These are phyloP conservation scores for Cryptotis parvus DNA, from an alignment of 2,113 vertebrate genomes.

Conservation along the genomic window DNA sequence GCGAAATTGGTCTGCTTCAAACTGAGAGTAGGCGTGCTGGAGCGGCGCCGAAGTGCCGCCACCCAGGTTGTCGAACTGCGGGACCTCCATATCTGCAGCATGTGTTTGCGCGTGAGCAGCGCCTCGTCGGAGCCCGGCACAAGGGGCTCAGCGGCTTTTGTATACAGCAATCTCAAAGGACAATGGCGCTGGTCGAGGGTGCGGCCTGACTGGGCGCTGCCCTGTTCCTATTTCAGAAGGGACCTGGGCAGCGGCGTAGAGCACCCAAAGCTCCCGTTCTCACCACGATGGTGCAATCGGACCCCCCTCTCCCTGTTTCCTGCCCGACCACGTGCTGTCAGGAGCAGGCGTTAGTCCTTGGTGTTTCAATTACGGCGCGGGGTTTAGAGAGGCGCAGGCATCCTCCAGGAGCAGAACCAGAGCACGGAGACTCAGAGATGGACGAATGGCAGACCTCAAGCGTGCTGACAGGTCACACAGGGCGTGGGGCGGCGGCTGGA, in stretches of 20 bases:
- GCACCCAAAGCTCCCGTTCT: background rate
- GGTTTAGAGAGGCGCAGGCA: background rate
- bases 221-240: too few species aligned
- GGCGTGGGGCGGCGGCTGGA: background rate
- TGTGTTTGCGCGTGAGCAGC: conserved; percentile 97
- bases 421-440: background rate
- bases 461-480: conserved; percentile 38
- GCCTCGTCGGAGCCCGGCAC: conserved; percentile 96
- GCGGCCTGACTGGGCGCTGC: background rate
- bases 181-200: conserved; percentile 24
- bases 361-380: background rate
- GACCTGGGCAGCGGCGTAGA: fast-evolving
- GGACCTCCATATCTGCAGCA: conserved; percentile 99
- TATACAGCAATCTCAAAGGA: conserved; percentile 93
- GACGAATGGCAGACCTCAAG: background rate
- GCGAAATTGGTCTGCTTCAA: too few species aligned
- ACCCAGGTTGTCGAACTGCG: conserved; percentile 99
- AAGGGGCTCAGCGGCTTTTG: conserved; percentile 96
- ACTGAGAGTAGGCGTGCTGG: too few species aligned
- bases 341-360: background rate
- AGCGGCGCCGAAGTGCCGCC: conserved; percentile 37
- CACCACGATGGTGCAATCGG: too few species aligned
- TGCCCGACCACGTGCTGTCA: background rate
- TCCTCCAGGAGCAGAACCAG: conserved; percentile 34
- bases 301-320: too few species aligned